Base-by-base conservation (phyloP, 2,113 vertebrate species). In the Anhinga rufa region DNA sequence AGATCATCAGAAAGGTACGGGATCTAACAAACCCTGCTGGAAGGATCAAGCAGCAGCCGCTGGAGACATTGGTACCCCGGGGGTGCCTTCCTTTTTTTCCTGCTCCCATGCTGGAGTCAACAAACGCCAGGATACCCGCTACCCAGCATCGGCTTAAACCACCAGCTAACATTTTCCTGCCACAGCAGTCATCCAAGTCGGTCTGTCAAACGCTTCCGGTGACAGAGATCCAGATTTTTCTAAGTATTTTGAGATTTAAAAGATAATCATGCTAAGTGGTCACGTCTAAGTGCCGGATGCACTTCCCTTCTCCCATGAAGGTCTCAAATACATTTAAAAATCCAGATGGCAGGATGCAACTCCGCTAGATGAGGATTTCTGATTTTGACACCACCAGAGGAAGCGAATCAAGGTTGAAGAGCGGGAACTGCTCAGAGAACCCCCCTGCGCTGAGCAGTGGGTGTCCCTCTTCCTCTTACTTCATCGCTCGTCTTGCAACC, bases 11-110 rank as follows among this genome's bases (percentile, higher is more conserved):
- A 38, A 62, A 52, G 58, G 17, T 51, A 14, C 2, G 0, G 42
- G 51, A 57, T 25, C 52, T 68, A 58, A 76, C 58, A 76, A 84
- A 68, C 7, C 26, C 77, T 32, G 31, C 68, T 24, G 68, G 42
- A 52, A 77, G 44, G 58, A 81, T 3, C 3, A 1, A 48, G 69
- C 58, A 71, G 36, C 42, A 32, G 60, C 4, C 1, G 10, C 32
- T 58, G 64, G 34, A 78, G n/a, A 42, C 36, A 20, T 0, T 0
- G 12, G 18, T 10, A 14, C 4, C 65, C 61, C 3, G 0, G 10
- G 10, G 46, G 10, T 2, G 3, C 32, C 24, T 15, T 69, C 31
- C 22, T 55, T 74, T 21, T 15, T 12, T 44, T 42, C 46, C 66
- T n/a, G 8, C 38, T 88, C 65, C 54, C 17, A 10, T 8, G 21